phyloP scores from a whole-genome alignment of 2,113 vertebrate species.

The Eudyptes chrysolophus region DNA sequence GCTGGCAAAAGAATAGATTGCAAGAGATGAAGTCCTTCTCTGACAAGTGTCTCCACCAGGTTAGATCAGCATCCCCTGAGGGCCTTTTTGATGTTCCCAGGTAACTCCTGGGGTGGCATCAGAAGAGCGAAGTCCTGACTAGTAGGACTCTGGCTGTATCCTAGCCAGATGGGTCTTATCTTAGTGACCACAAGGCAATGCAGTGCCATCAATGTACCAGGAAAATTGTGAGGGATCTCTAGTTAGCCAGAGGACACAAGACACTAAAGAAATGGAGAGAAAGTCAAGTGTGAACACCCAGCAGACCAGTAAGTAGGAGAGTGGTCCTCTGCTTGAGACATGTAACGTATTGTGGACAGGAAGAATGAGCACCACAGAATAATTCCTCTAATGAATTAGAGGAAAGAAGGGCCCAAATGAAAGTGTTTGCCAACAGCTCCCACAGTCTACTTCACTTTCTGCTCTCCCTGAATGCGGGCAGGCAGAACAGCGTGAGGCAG shows the following conservation, averaged over 20 bases:
- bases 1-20: not conserved
- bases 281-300: not conserved
- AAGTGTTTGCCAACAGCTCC: not conserved
- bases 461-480: not conserved
- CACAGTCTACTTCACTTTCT: not conserved
- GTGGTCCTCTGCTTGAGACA: not conserved
- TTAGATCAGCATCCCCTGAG: not conserved
- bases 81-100: not conserved
- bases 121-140: not conserved
- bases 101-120: not conserved
- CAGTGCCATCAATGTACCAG: not conserved
- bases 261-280: not conserved
- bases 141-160: not conserved
- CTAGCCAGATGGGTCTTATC: not conserved
- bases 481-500: not conserved
- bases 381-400: not conserved
- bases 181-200: not conserved
- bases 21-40: not conserved
- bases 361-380: not conserved
- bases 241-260: not conserved
- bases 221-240: not conserved
- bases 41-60: not conserved
- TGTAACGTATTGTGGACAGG: not conserved
- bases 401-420: not conserved
- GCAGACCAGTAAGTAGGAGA: not conserved